phyloP scores from a whole-genome alignment of 1,140 invertebrate species.

The Aricia agestis region DNA sequence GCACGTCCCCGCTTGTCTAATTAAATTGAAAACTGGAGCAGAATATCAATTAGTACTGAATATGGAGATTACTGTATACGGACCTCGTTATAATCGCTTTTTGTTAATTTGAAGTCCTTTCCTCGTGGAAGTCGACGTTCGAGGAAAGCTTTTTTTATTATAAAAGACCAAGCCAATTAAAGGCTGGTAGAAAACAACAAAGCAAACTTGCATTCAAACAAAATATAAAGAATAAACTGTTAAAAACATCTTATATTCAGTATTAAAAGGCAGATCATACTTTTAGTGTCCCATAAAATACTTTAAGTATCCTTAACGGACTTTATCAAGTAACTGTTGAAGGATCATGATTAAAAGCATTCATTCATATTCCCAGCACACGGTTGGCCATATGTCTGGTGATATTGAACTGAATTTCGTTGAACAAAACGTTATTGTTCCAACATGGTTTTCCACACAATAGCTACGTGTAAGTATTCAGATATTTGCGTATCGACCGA shows the following conservation, averaged over 20 bases:
- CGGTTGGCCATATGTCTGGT: not conserved
- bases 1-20: slow-evolving; percentile 18
- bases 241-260: too few species aligned
- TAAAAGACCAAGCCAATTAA: not conserved
- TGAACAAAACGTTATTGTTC: slow-evolving; percentile 19
- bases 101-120: not conserved
- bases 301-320: too few species aligned
- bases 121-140: not conserved
- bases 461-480: slow-evolving; percentile 21
- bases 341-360: not conserved
- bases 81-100: slow-evolving; percentile 12
- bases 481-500: slow-evolving; percentile 4
- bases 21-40: slow-evolving; percentile 24
- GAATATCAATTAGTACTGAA: slow-evolving; percentile 24
- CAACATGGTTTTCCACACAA: slow-evolving; percentile 20
- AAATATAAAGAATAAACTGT: too few species aligned
- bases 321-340: too few species aligned
- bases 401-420: slow-evolving; percentile 21
- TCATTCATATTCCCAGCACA: not conserved
- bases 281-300: too few species aligned
- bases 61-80: slow-evolving; percentile 4
- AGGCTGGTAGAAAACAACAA: not conserved
- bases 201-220: too few species aligned
- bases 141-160: not conserved
- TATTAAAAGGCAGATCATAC: too few species aligned